Conservation (phyloP, 2,113 vertebrate genomes). For the Rynchops niger region DNA sequence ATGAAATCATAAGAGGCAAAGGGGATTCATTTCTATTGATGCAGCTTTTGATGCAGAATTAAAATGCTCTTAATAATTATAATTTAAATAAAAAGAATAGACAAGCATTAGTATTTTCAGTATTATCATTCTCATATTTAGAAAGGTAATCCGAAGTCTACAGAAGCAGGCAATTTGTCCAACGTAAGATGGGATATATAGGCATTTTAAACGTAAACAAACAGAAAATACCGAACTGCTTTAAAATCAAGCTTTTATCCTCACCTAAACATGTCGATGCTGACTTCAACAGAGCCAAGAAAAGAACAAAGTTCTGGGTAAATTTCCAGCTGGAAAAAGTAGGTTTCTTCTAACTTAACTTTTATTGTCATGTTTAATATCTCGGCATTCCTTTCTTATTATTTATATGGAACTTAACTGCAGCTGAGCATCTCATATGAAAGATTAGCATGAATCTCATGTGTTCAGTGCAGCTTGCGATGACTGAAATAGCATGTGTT, state of each 20-base stretch:
- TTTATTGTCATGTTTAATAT: neutral
- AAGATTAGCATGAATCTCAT: neutral
- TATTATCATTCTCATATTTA: neutral
- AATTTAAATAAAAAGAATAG: neutral
- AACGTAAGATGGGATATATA: neutral
- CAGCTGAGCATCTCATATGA: neutral
- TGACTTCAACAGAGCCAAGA: neutral
- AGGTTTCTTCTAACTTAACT: neutral
- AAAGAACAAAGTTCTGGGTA: neutral
- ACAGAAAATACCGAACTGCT: neutral
- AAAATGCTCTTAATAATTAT: neutral
- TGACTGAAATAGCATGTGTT: neutral
- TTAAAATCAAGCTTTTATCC: neutral
- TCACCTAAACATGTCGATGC: neutral
- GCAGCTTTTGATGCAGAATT: neutral
- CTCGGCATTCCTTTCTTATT: neutral
- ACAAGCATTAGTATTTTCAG: neutral
- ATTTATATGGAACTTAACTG: neutral
- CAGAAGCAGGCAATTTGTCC: neutral
- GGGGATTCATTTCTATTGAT: neutral
- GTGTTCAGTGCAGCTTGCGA: neutral
- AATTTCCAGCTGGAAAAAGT: neutral
- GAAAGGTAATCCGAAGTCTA: neutral
- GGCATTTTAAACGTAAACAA: neutral
- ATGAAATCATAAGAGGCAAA: neutral